These are phyloP conservation scores for Strix occidentalis DNA, from an alignment of 2,797 vertebrate species.

Conservation along the genomic window DNA sequence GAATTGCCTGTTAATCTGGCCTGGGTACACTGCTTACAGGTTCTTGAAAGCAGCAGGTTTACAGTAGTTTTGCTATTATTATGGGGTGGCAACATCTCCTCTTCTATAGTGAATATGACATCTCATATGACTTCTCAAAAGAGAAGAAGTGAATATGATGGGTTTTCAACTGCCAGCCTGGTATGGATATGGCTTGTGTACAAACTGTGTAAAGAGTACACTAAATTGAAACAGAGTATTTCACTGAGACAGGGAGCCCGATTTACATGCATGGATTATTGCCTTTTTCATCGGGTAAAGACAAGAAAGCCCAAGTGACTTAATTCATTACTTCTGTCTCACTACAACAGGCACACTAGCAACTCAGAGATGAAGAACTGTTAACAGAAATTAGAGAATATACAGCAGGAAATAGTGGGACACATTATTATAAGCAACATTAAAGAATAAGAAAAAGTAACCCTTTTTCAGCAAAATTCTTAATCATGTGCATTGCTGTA, in stretches of 20 bases:
- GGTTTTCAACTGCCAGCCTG: not conserved
- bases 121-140: not conserved
- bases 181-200: not conserved
- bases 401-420: not conserved
- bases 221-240: not conserved
- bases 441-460: not conserved
- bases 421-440: not conserved
- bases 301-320: not conserved
- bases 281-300: not conserved
- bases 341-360: not conserved
- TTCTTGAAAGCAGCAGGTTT: not conserved
- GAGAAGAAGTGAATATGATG: not conserved
- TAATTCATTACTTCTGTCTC: not conserved
- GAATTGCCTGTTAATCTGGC: not conserved
- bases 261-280: not conserved
- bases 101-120: not conserved
- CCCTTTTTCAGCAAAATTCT: not conserved
- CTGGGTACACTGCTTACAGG: not conserved
- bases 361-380: not conserved
- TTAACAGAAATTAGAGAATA: not conserved
- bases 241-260: not conserved
- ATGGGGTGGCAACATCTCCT: not conserved
- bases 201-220: not conserved
- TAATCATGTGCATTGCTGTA: not conserved
- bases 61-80: not conserved